Conservation (phyloP, 2,797 vertebrate genomes). For the Channa striata region DNA sequence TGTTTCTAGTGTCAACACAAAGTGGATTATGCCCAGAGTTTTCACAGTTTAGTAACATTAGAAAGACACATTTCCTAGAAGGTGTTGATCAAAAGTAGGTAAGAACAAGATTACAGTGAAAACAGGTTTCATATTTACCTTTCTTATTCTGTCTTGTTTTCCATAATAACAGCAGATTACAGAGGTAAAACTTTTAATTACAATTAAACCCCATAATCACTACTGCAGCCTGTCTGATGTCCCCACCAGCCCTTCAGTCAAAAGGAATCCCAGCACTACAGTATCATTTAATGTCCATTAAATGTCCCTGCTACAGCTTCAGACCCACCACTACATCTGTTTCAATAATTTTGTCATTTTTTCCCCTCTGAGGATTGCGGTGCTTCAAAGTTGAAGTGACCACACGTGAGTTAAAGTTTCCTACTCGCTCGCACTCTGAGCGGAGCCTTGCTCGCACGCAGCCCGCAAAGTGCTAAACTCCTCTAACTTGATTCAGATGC, state of each 20-base stretch:
- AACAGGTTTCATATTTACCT: constrained; percentile 28
- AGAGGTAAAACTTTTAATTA: constrained; percentile 55
- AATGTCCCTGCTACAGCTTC: constrained; percentile 58
- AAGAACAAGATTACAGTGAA: constrained; percentile 1
- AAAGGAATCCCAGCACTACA: constrained; percentile 57
- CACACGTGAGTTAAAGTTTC: constrained; percentile 84
- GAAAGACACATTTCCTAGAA: constrained; percentile 59
- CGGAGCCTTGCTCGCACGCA: constrained; percentile 66
- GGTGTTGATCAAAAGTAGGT: constrained; percentile 8
- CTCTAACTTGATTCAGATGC: constrained; percentile 82
- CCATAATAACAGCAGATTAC: constrained; percentile 44
- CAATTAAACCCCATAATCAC: constrained; percentile 62
- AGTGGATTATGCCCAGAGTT: constrained; percentile 6
- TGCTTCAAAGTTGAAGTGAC: constrained; percentile 78
- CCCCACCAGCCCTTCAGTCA: constrained; percentile 60
- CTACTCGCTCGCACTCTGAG: constrained; percentile 65
- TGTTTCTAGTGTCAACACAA: constrained; percentile 68
- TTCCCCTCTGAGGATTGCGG: constrained; percentile 70
- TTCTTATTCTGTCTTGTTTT: constrained; percentile 30
- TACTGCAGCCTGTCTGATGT: constrained; percentile 54
- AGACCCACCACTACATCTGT: constrained; percentile 78
- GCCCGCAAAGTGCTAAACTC: constrained; percentile 64
- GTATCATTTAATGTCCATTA: constrained; percentile 77
- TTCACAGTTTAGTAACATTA: constrained; percentile 49
- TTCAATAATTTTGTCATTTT: constrained; percentile 80